Conservation (phyloP, 92 coral and sea anemone species). For the Epizoanthus scotinus region DNA sequence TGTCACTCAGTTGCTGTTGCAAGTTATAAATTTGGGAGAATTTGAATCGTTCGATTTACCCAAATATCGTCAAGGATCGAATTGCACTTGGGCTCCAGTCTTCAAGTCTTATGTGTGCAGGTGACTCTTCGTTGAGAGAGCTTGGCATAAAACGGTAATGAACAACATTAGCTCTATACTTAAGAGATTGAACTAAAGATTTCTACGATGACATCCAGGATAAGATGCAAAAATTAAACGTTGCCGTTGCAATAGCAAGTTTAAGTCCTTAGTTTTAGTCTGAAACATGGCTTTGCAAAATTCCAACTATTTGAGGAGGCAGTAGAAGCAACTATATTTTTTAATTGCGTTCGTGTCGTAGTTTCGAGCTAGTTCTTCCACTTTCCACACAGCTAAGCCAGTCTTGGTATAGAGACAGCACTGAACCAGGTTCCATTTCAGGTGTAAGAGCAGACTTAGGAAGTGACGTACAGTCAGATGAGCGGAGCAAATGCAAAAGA, state of each 20-base stretch:
- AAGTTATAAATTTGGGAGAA: background rate
- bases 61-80: background rate
- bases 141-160: conserved; percentile 9
- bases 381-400: background rate
- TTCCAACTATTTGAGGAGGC: too few species aligned
- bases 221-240: background rate
- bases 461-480: conserved; percentile 12
- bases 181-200: background rate
- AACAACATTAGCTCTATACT: background rate
- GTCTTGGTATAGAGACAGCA: too few species aligned
- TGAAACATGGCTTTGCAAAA: too few species aligned
- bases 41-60: background rate
- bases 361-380: too few species aligned
- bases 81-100: background rate
- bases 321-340: too few species aligned
- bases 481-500: conserved; percentile 26
- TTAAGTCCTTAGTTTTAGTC: too few species aligned
- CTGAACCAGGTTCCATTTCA: background rate
- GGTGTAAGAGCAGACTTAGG: background rate
- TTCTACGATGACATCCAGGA: background rate
- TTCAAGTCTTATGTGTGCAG: conserved; percentile 1
- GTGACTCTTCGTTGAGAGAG: background rate
- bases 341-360: too few species aligned
- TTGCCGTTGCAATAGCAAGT: background rate
- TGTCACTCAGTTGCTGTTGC: background rate